phyloP scores from a whole-genome alignment of 2,797 vertebrate species.

The Threskiornis aethiopicus region DNA sequence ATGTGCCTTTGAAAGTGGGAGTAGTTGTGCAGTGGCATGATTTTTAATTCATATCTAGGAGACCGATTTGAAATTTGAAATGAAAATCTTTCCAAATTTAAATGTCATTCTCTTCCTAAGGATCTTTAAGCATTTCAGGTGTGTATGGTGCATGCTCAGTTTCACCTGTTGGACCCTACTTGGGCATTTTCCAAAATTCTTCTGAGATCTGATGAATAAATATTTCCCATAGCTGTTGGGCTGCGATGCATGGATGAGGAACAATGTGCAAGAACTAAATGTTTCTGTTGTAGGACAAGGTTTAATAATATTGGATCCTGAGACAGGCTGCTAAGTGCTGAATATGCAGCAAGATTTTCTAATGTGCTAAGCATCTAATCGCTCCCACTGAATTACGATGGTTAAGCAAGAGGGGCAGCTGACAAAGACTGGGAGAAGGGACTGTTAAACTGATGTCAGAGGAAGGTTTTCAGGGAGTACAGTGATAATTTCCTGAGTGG shows the following conservation, averaged over 20 bases:
- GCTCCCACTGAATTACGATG: neutral
- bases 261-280: neutral
- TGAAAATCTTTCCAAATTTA: neutral
- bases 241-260: neutral
- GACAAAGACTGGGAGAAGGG: neutral
- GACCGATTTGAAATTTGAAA: neutral
- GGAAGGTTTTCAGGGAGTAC: neutral
- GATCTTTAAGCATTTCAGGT: neutral
- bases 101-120: neutral
- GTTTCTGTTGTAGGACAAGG: neutral
- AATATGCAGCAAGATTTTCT: neutral
- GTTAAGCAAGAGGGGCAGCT: neutral
- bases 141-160: neutral
- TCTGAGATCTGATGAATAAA: neutral
- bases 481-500: neutral
- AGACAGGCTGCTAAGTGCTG: neutral
- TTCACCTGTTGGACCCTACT: neutral
- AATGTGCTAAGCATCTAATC: neutral
- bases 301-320: neutral
- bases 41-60: neutral
- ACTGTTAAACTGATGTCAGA: neutral
- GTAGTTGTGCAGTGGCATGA: neutral
- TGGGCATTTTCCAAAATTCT: neutral
- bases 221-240: neutral
- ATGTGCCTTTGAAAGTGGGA: neutral